Conservation (phyloP, 2,797 vertebrate genomes). For the Aselliscus stoliczkanus region DNA sequence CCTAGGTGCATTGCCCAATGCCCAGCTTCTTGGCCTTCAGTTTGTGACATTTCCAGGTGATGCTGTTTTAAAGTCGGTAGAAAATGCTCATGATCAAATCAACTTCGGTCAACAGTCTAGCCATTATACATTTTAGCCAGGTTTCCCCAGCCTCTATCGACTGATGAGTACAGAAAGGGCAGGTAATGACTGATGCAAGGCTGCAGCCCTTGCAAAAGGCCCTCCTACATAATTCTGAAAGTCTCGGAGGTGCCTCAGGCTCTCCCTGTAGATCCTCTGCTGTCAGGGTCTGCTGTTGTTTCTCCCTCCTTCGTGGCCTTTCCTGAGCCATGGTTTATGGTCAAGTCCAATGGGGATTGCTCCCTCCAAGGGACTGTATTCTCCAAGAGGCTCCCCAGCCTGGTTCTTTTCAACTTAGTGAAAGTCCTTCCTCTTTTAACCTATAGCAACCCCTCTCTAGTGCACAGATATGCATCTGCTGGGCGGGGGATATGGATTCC, state of each 20-base stretch:
- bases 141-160: neutral
- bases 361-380: neutral
- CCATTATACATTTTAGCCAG: neutral
- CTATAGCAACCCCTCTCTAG: neutral
- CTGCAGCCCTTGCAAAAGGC: neutral
- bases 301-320: accelerated
- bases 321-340: neutral
- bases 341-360: neutral
- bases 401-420: neutral
- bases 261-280: too few relatives aligned
- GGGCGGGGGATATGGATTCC: neutral
- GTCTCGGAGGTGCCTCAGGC: neutral
- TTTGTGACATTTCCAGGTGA: neutral
- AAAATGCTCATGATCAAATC: neutral
- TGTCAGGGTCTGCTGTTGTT: neutral
- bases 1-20: neutral
- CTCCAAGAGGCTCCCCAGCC: neutral
- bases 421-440: neutral
- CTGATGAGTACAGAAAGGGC: neutral
- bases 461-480: neutral
- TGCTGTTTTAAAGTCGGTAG: neutral
- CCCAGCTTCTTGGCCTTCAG: neutral
- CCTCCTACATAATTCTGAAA: neutral
- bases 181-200: neutral
- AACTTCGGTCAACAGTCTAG: neutral